These are phyloP conservation scores for Nannoperca australis DNA, from an alignment of 2,797 vertebrate species.

Conservation along the genomic window DNA sequence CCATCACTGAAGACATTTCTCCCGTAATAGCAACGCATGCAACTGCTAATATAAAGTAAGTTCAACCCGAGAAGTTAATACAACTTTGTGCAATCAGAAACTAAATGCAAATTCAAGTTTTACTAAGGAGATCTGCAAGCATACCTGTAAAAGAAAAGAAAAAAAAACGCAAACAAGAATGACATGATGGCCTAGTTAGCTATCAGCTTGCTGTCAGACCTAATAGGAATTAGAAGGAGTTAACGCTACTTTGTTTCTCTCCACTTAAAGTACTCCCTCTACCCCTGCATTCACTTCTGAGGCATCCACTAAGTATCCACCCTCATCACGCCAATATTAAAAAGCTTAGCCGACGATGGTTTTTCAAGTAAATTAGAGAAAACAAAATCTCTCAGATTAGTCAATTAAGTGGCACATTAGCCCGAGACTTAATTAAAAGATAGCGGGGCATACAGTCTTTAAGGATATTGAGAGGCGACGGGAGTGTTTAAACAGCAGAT, in stretches of 20 bases:
- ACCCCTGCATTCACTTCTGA: conserved; percentile 72
- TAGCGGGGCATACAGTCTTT: conserved; percentile 83
- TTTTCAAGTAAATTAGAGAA: conserved; percentile 90
- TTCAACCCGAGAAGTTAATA: conserved; percentile 14
- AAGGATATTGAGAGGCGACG: conserved; percentile 81
- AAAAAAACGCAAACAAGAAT: conserved; percentile 46
- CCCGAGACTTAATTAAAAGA: conserved; percentile 90
- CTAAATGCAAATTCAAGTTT: conserved; percentile 46
- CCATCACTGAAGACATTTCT: conserved; percentile 34
- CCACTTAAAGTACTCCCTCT: conserved; percentile 63
- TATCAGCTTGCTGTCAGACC: conserved; percentile 67
- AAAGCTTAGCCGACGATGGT: conserved; percentile 83
- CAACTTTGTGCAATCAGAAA: conserved; percentile 26
- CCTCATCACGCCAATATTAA: conserved; percentile 80
- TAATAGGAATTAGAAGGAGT: conserved; percentile 73
- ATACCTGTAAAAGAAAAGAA: conserved; percentile 42
- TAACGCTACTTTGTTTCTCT: conserved; percentile 74
- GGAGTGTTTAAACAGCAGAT: conserved; percentile 89
- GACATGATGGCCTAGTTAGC: conserved; percentile 59
- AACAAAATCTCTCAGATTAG: conserved; percentile 90
- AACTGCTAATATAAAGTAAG: conserved; percentile 33
- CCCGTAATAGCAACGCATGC: background rate
- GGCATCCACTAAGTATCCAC: conserved; percentile 73
- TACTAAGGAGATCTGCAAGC: conserved; percentile 23
- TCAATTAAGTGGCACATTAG: conserved; percentile 91